Evolutionary conservation across 2,797 vertebrate species (phyloP), one percentile per base, ranked within the genome.

Genomic region (Oceanodroma leucorhoa): DNA sequence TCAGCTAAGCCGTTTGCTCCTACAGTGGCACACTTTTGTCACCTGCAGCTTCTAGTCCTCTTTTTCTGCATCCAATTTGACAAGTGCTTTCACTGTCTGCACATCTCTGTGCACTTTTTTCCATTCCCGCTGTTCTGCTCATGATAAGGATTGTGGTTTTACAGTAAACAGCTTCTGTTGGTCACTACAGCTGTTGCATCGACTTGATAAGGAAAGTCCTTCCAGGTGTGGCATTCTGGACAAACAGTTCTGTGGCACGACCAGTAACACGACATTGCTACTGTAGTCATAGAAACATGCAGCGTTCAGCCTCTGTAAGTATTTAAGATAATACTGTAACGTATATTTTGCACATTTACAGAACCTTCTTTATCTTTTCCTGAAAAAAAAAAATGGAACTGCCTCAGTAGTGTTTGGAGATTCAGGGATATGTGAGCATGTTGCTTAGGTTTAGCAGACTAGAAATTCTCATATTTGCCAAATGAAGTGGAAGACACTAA

Each of bases 381-480:
- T 30, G 1, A 57, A 45, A 36, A 46, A 29, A 45, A 36, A 46
- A 26, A 48, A 19, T 2, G 0, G 40, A 60, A 51, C 2, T 0
- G 2, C 10, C 57, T 70, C 36, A 34, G 3, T 24, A 41, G 17
- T 46, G 4, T 50, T 71, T 76, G 36, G 43, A 75, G 29, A 46
- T 65, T 78, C 11, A 27, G 46, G 51, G 10, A 30, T 34, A 38
- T 5, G 5, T 50, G 41, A 67, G 14, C 14, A 20, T 27, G 22
- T 64, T 75, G 9, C 27, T 76, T 72, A 58, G 20, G 26, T 83
- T 90, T 73, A 83, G 38, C 29, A 92, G 30, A 41, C 5, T 65
- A 41, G 54, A 75, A 93, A 84, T 55, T 58, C 38, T 79, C 7
- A 2, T 87, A 36, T 78, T 72, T 95, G 7, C 27, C 55, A 77